Percentiles rank a stretch among this genome's conserved stretches.
Conservation (phyloP, 2,797 vertebrate genomes). For the Carcharodon carcharias region DNA sequence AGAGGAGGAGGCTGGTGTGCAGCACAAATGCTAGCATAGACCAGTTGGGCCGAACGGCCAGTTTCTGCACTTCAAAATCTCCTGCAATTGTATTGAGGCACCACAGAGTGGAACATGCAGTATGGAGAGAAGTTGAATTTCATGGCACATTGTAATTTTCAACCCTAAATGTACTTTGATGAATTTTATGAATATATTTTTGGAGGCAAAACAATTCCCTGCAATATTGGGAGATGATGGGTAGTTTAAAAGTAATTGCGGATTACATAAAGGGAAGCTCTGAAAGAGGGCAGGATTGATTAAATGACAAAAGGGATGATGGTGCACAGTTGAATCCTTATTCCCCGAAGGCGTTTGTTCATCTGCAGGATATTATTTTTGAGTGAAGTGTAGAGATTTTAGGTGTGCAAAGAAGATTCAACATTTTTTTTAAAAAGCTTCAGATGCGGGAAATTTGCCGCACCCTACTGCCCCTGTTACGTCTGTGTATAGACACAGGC, state of each 20-base stretch:
- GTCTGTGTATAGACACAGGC: neutral
- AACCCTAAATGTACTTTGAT: too few relatives aligned
- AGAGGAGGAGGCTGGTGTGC: neutral
- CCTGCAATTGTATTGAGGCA: too few relatives aligned
- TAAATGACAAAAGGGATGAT: neutral
- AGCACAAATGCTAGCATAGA: neutral
- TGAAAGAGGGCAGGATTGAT: neutral
- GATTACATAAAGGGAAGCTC: too few relatives aligned
- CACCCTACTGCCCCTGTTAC: neutral
- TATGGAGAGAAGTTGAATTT: too few relatives aligned
- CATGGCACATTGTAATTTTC: too few relatives aligned
- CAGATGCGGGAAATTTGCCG: neutral
- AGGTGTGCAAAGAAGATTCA: neutral
- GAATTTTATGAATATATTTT: too few relatives aligned
- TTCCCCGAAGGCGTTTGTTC: neutral
- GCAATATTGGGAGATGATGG: neutral
- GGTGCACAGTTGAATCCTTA: neutral
- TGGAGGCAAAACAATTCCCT: too few relatives aligned
- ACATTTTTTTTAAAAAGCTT: neutral
- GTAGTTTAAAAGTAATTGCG: neutral
- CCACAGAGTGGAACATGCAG: too few relatives aligned
- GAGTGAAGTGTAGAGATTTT: neutral
- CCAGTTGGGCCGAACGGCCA: neutral
- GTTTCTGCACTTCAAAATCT: neutral
- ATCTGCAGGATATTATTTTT: neutral